Evolutionary conservation across 2,888 invertebrate genomes (phyloP), one percentile per base, ranked within the genome.

Genomic region (Ormyrus thymus): DNA sequence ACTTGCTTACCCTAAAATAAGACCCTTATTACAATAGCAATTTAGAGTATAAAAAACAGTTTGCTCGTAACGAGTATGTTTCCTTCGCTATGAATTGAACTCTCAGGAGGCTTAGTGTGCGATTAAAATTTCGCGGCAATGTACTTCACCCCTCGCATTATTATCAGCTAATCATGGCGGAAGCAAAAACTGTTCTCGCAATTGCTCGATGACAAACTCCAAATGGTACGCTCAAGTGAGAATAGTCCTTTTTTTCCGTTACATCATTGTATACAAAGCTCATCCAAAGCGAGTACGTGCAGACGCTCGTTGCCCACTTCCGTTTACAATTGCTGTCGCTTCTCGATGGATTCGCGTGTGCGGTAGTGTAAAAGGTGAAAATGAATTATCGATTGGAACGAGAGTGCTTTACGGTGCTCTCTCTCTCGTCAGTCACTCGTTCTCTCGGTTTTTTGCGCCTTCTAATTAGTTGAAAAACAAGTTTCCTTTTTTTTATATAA

Each of bases 331-430:
- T 51, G 5, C 13, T 61, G 15, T 64, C n/a, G 3, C 56, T 48
- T 11, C 11, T 45, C 15, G 7, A 15, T 51, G n/a, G 11, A 50
- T 11, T 46, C 72, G 46, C 64, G 29, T 48, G 73, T 73, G 73
- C 64, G 73, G 48, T 64, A 55, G 56, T 64, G 73, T 65, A 73
- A 73, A 64, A 64, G 73, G 64, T 73, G 73, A 64, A 43, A 64
- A 43, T 48, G 64, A 64, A 56, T 56, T 56, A 64, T 73, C 56
- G 48, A 65, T 73, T 56, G 59, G 46, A 65, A 74, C 66, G 66
- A 58, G 66, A 74, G 66, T 51, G 13, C 29, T 29, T 74, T n/a
- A 48, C 11, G 6, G 15, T 58, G 9, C 66, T 59, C 29, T 29
- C 29, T 29, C 29, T 29, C 66, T 61, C 61, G 61, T 53, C 68